phyloP scores from a whole-genome alignment of 1,140 invertebrate genomes.

The Drosophila chauvacae region DNA sequence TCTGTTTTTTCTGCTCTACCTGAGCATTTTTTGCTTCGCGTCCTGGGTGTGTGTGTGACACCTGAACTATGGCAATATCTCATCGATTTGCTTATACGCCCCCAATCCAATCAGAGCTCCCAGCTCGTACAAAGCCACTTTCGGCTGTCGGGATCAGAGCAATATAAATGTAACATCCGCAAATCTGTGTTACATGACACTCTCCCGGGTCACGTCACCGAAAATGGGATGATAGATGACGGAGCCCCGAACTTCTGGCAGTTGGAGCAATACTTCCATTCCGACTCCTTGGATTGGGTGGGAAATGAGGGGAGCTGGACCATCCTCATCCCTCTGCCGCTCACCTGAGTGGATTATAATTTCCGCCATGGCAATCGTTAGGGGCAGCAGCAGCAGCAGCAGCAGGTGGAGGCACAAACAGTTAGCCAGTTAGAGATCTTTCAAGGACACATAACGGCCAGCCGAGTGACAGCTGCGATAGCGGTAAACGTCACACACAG shows the following conservation, averaged over 20 bases:
- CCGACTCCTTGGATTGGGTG: conserved; percentile 4
- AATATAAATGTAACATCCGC: conserved; percentile 59
- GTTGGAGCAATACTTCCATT: conserved; percentile 26
- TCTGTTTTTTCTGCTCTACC: not conserved
- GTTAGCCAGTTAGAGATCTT: conserved; percentile 67
- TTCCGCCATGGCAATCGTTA: conserved; percentile 31
- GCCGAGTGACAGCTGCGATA: conserved; percentile 62
- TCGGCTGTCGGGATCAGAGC: conserved; percentile 44
- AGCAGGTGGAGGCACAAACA: conserved; percentile 53
- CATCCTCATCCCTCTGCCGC: not conserved
- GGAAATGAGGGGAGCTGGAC: not conserved
- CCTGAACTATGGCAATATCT: conserved; percentile 23
- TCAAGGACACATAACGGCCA: conserved; percentile 76
- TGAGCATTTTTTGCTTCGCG: not conserved
- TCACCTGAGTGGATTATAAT: conserved; percentile 40
- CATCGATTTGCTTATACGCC: conserved; percentile 25
- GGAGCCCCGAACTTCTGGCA: conserved; percentile 23
- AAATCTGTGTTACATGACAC: conserved; percentile 55
- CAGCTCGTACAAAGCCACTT: conserved; percentile 41
- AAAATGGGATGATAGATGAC: conserved; percentile 40
- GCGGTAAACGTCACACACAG: conserved; percentile 68
- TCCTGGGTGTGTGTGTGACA: conserved; percentile 12
- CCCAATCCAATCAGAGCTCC: conserved; percentile 40
- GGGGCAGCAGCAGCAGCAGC: conserved; percentile 3
- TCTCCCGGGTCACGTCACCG: conserved; percentile 23